These are phyloP conservation scores for Tragelaphus scriptus DNA, from an alignment of 2,113 vertebrate species.

Conservation along the genomic window DNA sequence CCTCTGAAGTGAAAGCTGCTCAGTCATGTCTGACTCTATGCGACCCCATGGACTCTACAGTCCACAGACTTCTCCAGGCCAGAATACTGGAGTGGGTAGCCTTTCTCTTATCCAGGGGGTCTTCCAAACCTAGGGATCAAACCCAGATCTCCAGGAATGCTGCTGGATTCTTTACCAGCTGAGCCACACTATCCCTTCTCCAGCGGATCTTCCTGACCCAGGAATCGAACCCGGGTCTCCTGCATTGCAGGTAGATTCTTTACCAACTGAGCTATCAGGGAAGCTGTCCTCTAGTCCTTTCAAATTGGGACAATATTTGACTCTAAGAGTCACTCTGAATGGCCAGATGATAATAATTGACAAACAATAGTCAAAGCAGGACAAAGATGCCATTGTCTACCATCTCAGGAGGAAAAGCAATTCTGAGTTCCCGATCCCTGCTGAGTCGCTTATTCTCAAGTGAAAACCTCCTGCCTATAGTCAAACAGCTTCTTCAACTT, in stretches of 20 bases:
- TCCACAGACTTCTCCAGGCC: background rate
- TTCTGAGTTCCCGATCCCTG: background rate
- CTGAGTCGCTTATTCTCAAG: background rate
- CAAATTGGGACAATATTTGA: background rate
- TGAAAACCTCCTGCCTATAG: background rate
- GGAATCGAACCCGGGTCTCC: rapidly evolving
- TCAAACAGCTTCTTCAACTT: background rate
- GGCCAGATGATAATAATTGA: background rate
- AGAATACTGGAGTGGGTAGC: background rate
- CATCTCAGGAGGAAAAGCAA: background rate
- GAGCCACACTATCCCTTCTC: background rate
- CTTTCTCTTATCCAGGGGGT: background rate
- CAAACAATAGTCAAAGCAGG: background rate
- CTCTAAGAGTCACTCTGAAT: background rate
- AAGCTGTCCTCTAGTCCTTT: background rate
- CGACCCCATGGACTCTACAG: background rate
- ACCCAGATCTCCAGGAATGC: background rate
- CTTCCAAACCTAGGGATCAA: background rate
- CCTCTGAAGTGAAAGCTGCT: background rate
- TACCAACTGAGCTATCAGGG: background rate
- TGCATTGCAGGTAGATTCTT: background rate
- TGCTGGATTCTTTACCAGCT: background rate
- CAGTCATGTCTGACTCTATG: background rate
- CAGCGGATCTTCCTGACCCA: background rate
- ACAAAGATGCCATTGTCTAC: background rate